These are phyloP conservation scores for Phenganax subtilis DNA, from an alignment of 92 coral and sea anemone species.

Conservation along the genomic window DNA sequence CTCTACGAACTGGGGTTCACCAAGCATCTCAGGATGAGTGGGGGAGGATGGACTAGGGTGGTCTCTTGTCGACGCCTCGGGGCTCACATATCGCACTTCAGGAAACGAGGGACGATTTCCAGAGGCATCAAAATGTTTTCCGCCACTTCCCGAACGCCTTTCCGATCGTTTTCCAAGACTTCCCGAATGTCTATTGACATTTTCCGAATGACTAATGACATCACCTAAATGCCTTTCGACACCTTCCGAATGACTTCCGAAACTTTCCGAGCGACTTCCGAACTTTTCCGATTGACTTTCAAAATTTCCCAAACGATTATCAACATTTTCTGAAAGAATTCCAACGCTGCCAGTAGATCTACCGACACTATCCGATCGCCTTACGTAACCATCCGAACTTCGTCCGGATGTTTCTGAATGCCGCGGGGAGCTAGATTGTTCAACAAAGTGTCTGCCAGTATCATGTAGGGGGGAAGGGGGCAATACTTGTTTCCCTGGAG, in stretches of 20 bases:
- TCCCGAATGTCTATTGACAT: neutral
- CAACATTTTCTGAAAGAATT: neutral
- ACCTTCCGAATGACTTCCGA: neutral
- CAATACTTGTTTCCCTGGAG: slow-evolving; percentile 71
- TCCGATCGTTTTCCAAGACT: neutral
- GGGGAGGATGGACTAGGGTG: neutral
- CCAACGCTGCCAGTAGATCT: neutral
- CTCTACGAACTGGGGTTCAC: slow-evolving; percentile 3
- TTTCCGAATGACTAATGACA: neutral
- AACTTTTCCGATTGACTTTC: neutral
- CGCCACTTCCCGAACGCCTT: slow-evolving; percentile 26
- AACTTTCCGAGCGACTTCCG: neutral
- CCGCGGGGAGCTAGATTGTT: neutral
- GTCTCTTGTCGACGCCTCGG: neutral
- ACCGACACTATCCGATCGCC: slow-evolving; percentile 14
- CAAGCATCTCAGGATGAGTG: neutral
- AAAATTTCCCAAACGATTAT: neutral
- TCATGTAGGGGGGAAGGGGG: slow-evolving; percentile 53
- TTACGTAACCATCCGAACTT: slow-evolving; percentile 10
- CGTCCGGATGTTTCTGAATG: slow-evolving; percentile 1
- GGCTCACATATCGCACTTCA: slow-evolving; percentile 20
- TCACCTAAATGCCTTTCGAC: neutral
- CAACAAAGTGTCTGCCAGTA: neutral
- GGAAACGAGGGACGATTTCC: slow-evolving; percentile 11
- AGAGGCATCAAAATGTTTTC: neutral